Percentiles rank a stretch among this genome's conserved stretches.
phyloP scores from a whole-genome alignment of 2,113 vertebrate species.

The Triplophysa siluroides region DNA sequence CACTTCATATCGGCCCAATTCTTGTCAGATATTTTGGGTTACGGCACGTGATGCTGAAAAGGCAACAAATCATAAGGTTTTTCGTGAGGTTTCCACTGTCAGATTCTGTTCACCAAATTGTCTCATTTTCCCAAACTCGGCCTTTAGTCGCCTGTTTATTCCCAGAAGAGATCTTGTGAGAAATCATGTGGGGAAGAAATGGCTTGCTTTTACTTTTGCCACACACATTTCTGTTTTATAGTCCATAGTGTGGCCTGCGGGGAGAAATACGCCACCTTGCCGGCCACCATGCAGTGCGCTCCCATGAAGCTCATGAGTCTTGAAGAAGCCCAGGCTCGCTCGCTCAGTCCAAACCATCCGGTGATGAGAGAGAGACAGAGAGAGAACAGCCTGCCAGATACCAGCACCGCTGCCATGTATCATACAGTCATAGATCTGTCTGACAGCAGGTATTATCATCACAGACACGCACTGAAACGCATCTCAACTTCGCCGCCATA shows the following conservation, averaged over 20 bases:
- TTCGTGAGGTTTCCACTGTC: too few relatives aligned
- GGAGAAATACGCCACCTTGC: conserved; percentile 85
- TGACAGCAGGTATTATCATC: conserved; percentile 82
- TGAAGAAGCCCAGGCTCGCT: conserved; percentile 93
- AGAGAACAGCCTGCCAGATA: conserved; percentile 91
- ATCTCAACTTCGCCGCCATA: too few relatives aligned
- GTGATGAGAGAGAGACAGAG: conserved; percentile 84
- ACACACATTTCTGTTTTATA: conserved; percentile 46
- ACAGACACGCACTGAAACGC: neutral
- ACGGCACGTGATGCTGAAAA: neutral
- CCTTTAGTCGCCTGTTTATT: too few relatives aligned
- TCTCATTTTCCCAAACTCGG: too few relatives aligned
- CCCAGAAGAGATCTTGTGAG: neutral
- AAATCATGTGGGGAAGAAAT: neutral
- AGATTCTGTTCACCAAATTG: too few relatives aligned
- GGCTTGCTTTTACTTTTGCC: neutral
- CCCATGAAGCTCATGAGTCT: conserved; percentile 96
- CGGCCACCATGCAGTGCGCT: conserved; percentile 75
- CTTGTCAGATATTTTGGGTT: neutral
- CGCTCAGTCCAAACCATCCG: conserved; percentile 85
- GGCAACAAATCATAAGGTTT: too few relatives aligned
- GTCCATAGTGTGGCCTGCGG: conserved; percentile 69
- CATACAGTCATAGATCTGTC: conserved; percentile 94
- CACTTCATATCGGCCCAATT: neutral
- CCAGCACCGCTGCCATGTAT: conserved; percentile 85